Evolutionary conservation across 2,113 vertebrate genomes (phyloP), one percentile per base, ranked within the genome.

Genomic region (Dissostichus mawsoni): DNA sequence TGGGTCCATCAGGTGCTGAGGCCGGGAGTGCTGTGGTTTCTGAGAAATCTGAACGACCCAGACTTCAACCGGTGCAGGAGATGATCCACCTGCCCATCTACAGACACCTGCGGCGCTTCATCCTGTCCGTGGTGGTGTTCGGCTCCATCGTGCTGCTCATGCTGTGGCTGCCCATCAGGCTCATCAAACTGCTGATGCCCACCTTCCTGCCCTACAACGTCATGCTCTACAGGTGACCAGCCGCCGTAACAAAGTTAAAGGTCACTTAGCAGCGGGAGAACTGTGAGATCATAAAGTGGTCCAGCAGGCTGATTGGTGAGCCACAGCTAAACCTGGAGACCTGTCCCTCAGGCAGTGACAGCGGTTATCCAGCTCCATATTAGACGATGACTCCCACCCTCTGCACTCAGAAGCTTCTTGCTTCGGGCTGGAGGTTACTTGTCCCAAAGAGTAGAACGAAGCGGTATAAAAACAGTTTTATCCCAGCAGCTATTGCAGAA

Each of bases 1-100:
- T 18, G 0, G 48, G 44, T 55, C 33, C 12, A 44, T 45, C 76
- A 99, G 98, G 98, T 99, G 17, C 93, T 99, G 92, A 96, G 98
- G 85, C 98, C 98, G 51, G 98, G 98, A 70, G 98, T 99, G 78
- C 92, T 99, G 61, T 99, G 98, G 98, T 99, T 99, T 96, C 96
- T 99, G 82, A 96, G 98, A 95, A 99, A 99, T 95, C 96, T 99
- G 91, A 99, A 99, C 55, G 98, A 99, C 94, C 98, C 98, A 10
- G 98, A 99, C 91, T 99, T 99, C 81, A 99, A 99, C 92, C 98
- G 23, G 98, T 99, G 59, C 98, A 99, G 89, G 98, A 99, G 93
- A 99, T 99, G 98, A 99, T 99, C 89, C 98, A 99, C 76, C 94
- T 99, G 74, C 98, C 98, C 18, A 99, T 99, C 90, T 99, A 99